Evolutionary conservation across 2,113 vertebrate genomes (phyloP).

Genomic region (Eclectus roratus): DNA sequence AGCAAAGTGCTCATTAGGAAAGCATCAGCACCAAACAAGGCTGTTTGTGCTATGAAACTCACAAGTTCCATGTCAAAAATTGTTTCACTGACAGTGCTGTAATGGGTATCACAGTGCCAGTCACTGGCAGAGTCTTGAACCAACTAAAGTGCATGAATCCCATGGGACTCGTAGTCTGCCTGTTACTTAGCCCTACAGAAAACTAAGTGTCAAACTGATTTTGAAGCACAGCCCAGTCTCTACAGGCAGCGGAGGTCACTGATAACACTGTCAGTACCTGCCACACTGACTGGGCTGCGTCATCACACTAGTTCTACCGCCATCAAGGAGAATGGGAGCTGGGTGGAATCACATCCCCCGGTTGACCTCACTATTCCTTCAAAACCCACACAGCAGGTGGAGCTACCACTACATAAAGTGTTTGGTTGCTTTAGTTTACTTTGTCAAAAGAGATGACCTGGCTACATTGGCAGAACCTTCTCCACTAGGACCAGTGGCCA

Average conservation of each 20-base stretch:
- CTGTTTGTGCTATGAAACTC: not conserved
- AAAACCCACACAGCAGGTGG: not conserved
- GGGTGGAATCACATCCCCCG: not conserved
- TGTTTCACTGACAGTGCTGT: not conserved
- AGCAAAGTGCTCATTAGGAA: slow-evolving; percentile 8
- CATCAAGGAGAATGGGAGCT: not conserved
- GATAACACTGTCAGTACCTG: not conserved
- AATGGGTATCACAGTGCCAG: not conserved
- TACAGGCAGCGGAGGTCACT: not conserved
- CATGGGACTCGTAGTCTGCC: not conserved
- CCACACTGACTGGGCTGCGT: not conserved
- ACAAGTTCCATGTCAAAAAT: not conserved
- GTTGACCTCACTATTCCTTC: not conserved
- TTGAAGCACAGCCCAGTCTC: not conserved
- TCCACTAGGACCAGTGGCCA: accelerated
- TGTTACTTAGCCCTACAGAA: not conserved
- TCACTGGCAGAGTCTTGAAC: not conserved
- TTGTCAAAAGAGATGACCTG: not conserved
- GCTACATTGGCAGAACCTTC: not conserved
- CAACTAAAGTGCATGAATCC: not conserved
- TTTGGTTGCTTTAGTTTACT: not conserved
- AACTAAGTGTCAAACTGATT: not conserved
- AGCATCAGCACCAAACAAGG: not conserved
- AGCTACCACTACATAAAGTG: not conserved
- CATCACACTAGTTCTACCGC: not conserved